Base-by-base conservation (phyloP, 2,113 vertebrate species). In the Proterorhinus semilunaris region DNA sequence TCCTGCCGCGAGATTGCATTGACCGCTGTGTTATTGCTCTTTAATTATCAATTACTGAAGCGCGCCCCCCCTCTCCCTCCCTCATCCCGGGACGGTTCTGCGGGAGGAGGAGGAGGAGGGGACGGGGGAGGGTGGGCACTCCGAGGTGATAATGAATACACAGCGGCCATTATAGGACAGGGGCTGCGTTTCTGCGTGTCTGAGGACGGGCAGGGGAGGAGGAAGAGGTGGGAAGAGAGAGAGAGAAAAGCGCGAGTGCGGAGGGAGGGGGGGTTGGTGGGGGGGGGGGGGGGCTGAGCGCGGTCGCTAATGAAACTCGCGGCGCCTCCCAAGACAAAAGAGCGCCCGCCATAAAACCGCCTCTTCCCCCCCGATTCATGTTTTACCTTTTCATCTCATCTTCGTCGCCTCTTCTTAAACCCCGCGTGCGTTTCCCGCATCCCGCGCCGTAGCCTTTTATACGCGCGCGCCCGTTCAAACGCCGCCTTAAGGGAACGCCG, bases 41-140 rank as follows among this genome's bases (percentile, higher is more conserved):
- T 93, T 93, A 93, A 92, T 92, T 92, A 93, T 93, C 92, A 93
- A 93, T 93, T 92, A 93, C 79, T 17, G 83, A 81, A 82, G 83
- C 75, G 85, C 83, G 83, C 86, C 52, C 27, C 27, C 4, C 27
- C 21, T 2, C 21, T 21, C 27, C 27, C 27, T 36, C 27, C 27
- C 52, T 54, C 83, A 74, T 85, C 84, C 78, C 66, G 48, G 63
- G 74, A 69, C 50, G 83, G 73, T 79, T 72, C 45, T 62, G 59
- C 36, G 75, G 66, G 81, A 70, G 75, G 59, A n/a, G 59, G 27
- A 8, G 58, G 62, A n/a, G 59, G 27, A 8, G 58, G 62, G 58
- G n/a, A 72, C 67, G 81, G 76, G 78, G 68, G 74, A 66, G 82
- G 84, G 73, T 76, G 89, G 72, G 84, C 78, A 87, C 83, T 83